Percentiles rank a stretch among this genome's conserved stretches.
phyloP scores from a whole-genome alignment of 2,888 invertebrate species.

The Pristionchus maxplancki region DNA sequence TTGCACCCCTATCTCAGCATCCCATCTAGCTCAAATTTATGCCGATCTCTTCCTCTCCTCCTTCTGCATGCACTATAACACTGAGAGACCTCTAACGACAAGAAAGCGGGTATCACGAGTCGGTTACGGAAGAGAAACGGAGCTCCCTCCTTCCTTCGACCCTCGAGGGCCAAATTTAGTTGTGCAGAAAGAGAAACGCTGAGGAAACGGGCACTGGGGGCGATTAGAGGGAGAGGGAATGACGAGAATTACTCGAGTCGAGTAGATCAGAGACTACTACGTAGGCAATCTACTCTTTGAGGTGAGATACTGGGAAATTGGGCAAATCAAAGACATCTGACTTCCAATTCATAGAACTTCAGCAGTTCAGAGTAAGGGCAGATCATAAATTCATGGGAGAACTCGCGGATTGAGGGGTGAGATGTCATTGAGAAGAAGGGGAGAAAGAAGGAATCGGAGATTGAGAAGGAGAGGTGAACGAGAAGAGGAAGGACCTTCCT shows the following conservation, averaged over 20 bases:
- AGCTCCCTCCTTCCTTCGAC: background rate
- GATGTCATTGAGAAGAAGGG: background rate
- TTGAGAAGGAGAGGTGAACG: background rate
- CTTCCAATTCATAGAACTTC: background rate
- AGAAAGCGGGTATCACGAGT: background rate
- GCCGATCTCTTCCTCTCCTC: background rate
- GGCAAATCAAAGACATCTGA: background rate
- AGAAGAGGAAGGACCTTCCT: background rate
- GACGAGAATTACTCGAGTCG: background rate
- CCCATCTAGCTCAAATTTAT: slow-evolving; percentile 7
- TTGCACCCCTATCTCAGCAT: background rate
- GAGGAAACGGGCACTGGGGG: background rate
- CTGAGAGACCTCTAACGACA: background rate
- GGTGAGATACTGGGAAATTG: too few species aligned
- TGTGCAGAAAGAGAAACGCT: background rate
- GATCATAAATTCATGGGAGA: background rate
- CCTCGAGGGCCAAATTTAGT: slow-evolving; percentile 3
- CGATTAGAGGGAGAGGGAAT: background rate
- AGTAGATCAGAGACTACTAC: background rate
- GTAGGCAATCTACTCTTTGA: background rate
- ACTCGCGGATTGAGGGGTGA: background rate
- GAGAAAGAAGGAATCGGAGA: slow-evolving; percentile 2
- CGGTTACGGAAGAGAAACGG: background rate
- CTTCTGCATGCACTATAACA: background rate
- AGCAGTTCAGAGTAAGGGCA: background rate